A percentile compares a stretch with the other conserved stretches of the same genome.
These are phyloP conservation scores for Raja brachyura DNA, from an alignment of 2,113 vertebrate genomes.

Conservation along the genomic window DNA sequence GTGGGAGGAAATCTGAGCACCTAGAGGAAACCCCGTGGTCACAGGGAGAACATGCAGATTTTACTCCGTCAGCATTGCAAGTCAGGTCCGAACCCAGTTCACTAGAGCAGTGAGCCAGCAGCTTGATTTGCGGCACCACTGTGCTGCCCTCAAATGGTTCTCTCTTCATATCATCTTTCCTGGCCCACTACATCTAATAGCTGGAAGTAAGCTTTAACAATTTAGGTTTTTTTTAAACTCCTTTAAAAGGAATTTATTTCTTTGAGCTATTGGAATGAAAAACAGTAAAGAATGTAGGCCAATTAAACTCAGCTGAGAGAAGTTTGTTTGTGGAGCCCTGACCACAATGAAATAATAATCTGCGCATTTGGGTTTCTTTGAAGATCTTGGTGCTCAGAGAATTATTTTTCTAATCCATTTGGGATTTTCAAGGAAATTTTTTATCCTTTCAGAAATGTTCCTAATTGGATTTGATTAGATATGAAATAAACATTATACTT, in stretches of 20 bases:
- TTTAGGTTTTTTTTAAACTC: background rate
- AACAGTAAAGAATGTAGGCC: background rate
- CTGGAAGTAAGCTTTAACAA: background rate
- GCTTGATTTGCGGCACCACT: no score
- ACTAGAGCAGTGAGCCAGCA: no score
- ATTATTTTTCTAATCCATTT: background rate
- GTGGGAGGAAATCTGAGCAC: no score
- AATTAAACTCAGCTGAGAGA: slow-evolving; percentile 30
- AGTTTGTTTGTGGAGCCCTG: slow-evolving; percentile 4
- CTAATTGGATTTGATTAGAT: background rate
- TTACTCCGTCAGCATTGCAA: no score
- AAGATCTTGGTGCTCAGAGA: background rate
- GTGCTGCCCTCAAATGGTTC: background rate
- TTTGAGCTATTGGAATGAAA: background rate
- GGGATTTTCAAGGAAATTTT: background rate
- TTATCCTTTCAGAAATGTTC: slow-evolving; percentile 4
- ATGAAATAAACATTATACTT: background rate
- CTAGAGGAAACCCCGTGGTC: no score
- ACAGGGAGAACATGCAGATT: no score
- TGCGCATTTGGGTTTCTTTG: background rate
- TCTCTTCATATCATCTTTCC: background rate
- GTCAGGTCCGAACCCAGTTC: no score
- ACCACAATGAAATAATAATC: slow-evolving; percentile 23
- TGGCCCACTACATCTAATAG: background rate
- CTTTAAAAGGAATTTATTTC: slow-evolving; percentile 20